Evolutionary conservation across 2,797 vertebrate genomes (phyloP).

Genomic region (Gouania willdenowi): DNA sequence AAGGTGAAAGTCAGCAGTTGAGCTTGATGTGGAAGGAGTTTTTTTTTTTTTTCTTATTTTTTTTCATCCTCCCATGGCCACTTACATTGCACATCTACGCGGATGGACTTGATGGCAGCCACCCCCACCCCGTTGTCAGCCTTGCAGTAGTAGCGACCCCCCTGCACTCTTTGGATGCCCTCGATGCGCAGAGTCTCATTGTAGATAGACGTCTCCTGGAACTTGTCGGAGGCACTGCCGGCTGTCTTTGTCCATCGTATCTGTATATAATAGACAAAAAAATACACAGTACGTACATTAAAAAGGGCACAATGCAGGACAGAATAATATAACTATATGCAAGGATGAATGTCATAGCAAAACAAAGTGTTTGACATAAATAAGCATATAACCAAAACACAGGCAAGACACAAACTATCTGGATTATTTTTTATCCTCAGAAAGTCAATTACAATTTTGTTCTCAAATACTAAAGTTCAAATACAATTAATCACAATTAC

Average conservation of each 20-base stretch:
- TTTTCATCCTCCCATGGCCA: constrained; percentile 52
- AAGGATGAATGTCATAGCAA: too few species aligned
- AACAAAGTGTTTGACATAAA: too few species aligned
- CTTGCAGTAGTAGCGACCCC: constrained; percentile 99
- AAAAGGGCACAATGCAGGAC: too few species aligned
- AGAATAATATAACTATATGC: too few species aligned
- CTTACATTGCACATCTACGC: constrained; percentile 99
- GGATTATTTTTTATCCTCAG: too few species aligned
- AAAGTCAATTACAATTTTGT: too few species aligned
- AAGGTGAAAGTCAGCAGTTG: constrained; percentile 55
- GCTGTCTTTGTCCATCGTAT: constrained; percentile 98
- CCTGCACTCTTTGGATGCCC: constrained; percentile 90
- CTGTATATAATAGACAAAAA: constrained; percentile 53
- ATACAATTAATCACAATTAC: too few species aligned
- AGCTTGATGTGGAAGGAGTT: constrained; percentile 66
- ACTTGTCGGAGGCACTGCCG: constrained; percentile 95
- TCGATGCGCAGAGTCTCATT: constrained; percentile 94
- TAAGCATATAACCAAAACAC: too few species aligned
- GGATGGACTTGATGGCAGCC: constrained; percentile 99
- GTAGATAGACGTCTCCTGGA: constrained; percentile 97
- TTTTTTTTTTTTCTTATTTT: constrained; percentile 1
- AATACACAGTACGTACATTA: not conserved
- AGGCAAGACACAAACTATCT: too few species aligned
- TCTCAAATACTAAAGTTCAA: too few species aligned
- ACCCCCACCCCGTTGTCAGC: constrained; percentile 97